Conservation (phyloP, 2,113 vertebrate genomes). For the Oryctolagus cuniculus region mOryCun1.1 NC_091435.1:66748501-66749000, state of each 20-base stretch:
- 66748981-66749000: background rate
- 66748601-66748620: background rate
- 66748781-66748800: background rate
- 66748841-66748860: background rate
- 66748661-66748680: background rate
- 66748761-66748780: background rate
- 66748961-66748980: background rate
- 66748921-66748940: slow-evolving; percentile 10
- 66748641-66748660: background rate
- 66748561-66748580: background rate
- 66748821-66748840: background rate
- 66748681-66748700: background rate
- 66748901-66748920: background rate
- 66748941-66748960: background rate
- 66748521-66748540: background rate
- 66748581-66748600: background rate
- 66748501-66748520: background rate
- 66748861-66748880: background rate
- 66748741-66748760: background rate
- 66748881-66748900: background rate
- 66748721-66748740: background rate
- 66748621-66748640: background rate
- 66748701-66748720: background rate
- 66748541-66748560: background rate
- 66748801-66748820: background rate